Conservation (phyloP, 1,140 invertebrate genomes). For the Calliphora vicina region DNA sequence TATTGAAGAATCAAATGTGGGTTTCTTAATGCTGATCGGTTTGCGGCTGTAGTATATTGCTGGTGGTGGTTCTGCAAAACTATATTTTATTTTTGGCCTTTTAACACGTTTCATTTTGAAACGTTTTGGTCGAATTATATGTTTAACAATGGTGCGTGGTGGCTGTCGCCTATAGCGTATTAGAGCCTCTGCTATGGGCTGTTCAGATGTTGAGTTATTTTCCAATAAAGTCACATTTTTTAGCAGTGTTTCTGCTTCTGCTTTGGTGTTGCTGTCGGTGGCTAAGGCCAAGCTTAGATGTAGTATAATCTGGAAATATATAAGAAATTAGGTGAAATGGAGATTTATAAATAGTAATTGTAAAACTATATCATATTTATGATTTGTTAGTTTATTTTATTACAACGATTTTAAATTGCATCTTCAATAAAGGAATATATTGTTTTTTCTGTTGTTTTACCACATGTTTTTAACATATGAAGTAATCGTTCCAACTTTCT, state of each 20-base stretch:
- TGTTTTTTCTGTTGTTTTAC: too few species aligned
- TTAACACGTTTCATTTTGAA: conserved; percentile 50
- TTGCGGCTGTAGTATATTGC: background rate
- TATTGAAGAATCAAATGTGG: conserved; percentile 41
- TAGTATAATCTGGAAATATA: background rate
- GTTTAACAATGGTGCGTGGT: conserved; percentile 39
- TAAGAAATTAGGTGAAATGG: too few species aligned
- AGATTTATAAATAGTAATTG: too few species aligned
- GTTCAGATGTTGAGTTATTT: background rate
- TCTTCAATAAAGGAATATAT: too few species aligned
- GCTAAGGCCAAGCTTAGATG: background rate
- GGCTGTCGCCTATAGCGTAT: conserved; percentile 52
- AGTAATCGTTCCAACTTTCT: too few species aligned
- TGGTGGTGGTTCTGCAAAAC: conserved; percentile 43
- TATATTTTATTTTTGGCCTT: conserved; percentile 51
- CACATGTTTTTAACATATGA: too few species aligned
- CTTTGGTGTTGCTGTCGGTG: background rate
- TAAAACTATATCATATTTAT: too few species aligned
- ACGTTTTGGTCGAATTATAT: conserved; percentile 41
- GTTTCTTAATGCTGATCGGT: background rate
- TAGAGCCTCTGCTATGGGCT: conserved; percentile 49
- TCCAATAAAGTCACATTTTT: background rate
- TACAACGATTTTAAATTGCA: too few species aligned
- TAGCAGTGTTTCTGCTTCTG: too few species aligned
- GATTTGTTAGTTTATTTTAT: too few species aligned